Evolutionary conservation across 2,113 vertebrate species (phyloP), one percentile per base, ranked within the genome.

Genomic region (Pycnonotus jocosus): DNA sequence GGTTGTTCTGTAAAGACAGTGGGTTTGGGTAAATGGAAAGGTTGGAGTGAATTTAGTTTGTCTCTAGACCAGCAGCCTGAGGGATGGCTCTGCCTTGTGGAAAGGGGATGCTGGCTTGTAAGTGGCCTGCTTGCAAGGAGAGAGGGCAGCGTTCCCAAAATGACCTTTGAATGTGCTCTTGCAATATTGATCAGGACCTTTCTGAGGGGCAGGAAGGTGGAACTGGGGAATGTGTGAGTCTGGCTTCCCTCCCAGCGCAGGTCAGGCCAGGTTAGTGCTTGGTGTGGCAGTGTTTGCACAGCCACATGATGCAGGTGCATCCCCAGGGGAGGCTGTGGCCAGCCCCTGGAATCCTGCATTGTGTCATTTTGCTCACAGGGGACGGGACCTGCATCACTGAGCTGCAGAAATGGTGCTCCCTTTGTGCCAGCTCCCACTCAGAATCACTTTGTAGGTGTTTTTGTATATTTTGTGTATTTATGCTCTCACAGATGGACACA

Each of bases 401-500:
- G 88, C 82, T 90, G 86, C 82, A 74, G 12, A 77, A 10, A 37
- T 83, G 81, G 37, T 2, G 1, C 91, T 50, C 3, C 51, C 57
- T 44, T 10, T 7, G 44, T 37, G 68, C 86, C 85, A 84, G 56
- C 37, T 64, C 42, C 56, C 2, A 12, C 71, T 82, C 81, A 33
- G 25, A 80, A 58, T 53, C n/a, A 25, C n/a, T 69, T 18, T n/a
- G 30, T 62, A 50, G 87, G 7, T 47, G 22, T 11, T 94, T 93
- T 45, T 93, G 38, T 93, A 27, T 93, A 68, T 94, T 94, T 92
- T 44, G n/a, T 71, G 37, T 90, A 31, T 89, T 92, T 93, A 35
- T 81, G 82, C 37, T 78, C 68, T 81, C 31, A 23, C n/a, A 68
- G 42, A 12, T 0, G 1, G 56, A 51, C n/a, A 21, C 1, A 1